Percentiles rank a stretch among this genome's conserved stretches.
phyloP scores from a whole-genome alignment of 1,140 invertebrate species.

The Drosophila pandora region DNA sequence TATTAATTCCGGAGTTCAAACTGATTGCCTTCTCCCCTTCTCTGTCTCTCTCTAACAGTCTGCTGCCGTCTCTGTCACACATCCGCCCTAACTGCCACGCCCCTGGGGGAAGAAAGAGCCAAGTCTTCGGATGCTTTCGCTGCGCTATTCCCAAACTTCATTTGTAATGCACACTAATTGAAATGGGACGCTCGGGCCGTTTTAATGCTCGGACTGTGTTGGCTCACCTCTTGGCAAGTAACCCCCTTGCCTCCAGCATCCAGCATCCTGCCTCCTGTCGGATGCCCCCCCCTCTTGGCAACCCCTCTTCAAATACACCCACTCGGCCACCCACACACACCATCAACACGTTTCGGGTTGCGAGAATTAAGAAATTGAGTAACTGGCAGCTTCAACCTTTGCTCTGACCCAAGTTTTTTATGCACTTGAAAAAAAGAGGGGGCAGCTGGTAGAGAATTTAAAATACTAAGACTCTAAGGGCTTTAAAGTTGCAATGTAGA shows the following conservation, averaged over 20 bases:
- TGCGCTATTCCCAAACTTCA: slow-evolving; percentile 79
- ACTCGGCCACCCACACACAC: background rate
- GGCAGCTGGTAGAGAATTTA: background rate
- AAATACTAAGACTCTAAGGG: background rate
- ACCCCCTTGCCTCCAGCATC: background rate
- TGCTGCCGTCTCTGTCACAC: background rate
- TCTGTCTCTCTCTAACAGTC: background rate
- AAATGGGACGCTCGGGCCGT: slow-evolving; percentile 76
- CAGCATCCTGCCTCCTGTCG: no score
- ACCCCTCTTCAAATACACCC: slow-evolving; percentile 5
- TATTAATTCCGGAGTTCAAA: slow-evolving; percentile 56
- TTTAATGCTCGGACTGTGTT: slow-evolving; percentile 69
- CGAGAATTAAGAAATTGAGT: slow-evolving; percentile 78
- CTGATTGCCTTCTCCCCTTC: slow-evolving; percentile 32
- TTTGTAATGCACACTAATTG: slow-evolving; percentile 82
- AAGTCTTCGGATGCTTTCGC: slow-evolving; percentile 18
- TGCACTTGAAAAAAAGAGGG: background rate
- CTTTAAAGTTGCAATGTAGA: no score
- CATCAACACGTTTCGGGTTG: slow-evolving; percentile 70
- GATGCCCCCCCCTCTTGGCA: background rate
- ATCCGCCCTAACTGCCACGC: slow-evolving; percentile 6
- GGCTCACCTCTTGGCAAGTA: slow-evolving; percentile 20
- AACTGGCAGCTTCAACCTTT: slow-evolving; percentile 42
- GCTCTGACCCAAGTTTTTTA: slow-evolving; percentile 6
- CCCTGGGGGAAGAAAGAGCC: slow-evolving; percentile 1